Evolutionary conservation across 2,113 vertebrate genomes (phyloP).

Genomic region (Burhinus oedicnemus): DNA sequence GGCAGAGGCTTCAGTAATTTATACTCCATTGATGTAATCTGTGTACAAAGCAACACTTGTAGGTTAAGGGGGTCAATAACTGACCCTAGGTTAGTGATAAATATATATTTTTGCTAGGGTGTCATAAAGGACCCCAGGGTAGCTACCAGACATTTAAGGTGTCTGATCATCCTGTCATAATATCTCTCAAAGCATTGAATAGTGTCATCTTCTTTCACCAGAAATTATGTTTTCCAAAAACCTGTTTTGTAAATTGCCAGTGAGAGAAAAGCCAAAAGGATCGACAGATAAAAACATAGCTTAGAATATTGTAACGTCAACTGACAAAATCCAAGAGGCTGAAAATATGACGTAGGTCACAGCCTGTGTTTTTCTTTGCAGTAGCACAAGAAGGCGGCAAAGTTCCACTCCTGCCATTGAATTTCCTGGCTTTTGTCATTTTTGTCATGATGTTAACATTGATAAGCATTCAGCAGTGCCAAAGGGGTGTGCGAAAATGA

Average conservation of each 20-base stretch:
- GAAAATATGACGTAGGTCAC: not conserved
- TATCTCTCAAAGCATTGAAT: not conserved
- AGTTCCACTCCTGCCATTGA: not conserved
- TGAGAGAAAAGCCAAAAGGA: not conserved
- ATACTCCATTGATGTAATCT: not conserved
- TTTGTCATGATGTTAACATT: constrained; percentile 45
- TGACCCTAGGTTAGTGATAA: not conserved
- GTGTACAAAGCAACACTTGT: not conserved
- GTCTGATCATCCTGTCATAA: not conserved
- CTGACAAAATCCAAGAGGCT: not conserved
- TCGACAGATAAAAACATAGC: not conserved
- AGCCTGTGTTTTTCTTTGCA: not conserved
- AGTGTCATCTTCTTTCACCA: not conserved
- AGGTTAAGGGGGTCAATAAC: constrained; percentile 2
- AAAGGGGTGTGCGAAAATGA: constrained; percentile 11
- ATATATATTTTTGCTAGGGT: not conserved
- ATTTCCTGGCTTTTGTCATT: constrained; percentile 14
- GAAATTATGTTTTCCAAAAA: not conserved
- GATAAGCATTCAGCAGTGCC: constrained; percentile 23
- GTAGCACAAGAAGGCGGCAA: not conserved
- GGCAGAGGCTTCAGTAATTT: not conserved
- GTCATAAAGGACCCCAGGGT: not conserved
- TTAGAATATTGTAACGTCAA: not conserved
- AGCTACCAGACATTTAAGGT: not conserved
- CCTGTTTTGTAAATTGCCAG: not conserved